Conservation (phyloP, 1,140 invertebrate species). For the Cotesia typhae region DNA sequence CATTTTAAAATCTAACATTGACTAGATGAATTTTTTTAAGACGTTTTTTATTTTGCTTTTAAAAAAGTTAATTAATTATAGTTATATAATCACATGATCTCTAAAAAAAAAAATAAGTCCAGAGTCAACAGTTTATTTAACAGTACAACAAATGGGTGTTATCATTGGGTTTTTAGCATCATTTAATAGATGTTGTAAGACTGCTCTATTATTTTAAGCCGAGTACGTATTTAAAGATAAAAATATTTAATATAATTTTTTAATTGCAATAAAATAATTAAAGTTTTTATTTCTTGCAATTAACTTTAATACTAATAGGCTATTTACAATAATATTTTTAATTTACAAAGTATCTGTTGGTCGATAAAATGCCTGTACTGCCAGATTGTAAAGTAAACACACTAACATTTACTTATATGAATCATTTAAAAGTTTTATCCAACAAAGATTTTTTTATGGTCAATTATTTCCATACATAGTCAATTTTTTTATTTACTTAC, state of each 20-base stretch:
- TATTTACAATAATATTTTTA: slow-evolving; percentile 9
- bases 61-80: slow-evolving; percentile 41
- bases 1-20: slow-evolving; percentile 55
- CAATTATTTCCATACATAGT: not conserved
- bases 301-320: not conserved
- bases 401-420: not conserved
- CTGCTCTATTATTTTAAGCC: slow-evolving; percentile 31
- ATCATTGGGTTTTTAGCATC: slow-evolving; percentile 25
- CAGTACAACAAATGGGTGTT: slow-evolving; percentile 13
- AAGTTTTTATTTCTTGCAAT: slow-evolving; percentile 25
- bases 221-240: slow-evolving; percentile 28
- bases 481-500: not conserved
- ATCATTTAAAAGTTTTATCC: not conserved
- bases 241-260: slow-evolving; percentile 16
- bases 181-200: slow-evolving; percentile 27
- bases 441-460: slow-evolving; percentile 1
- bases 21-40: slow-evolving; percentile 46
- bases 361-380: not conserved
- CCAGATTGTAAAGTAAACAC: slow-evolving; percentile 1
- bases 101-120: slow-evolving; percentile 43
- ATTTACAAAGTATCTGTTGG: not conserved
- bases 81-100: slow-evolving; percentile 47
- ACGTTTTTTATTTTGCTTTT: slow-evolving; percentile 42
- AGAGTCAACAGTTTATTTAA: slow-evolving; percentile 4
- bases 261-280: slow-evolving; percentile 12